phyloP scores from a whole-genome alignment of 2,797 vertebrate species.

The Sorex maritimensis region DNA sequence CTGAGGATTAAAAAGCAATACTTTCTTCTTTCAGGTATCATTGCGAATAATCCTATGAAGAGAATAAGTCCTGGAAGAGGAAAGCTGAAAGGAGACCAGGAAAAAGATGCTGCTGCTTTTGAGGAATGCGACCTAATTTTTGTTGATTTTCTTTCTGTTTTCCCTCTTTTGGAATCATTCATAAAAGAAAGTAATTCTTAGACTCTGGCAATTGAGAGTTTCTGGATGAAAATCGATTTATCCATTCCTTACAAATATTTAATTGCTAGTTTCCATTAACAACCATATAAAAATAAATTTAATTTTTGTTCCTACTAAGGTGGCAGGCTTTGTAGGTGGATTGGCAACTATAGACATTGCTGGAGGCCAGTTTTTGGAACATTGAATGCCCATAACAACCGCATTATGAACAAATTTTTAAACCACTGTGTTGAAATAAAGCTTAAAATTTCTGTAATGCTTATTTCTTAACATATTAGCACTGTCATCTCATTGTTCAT shows the following conservation, averaged over 20 bases:
- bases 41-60: background rate
- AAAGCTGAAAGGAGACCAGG: background rate
- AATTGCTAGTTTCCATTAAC: background rate
- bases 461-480: background rate
- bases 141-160: background rate
- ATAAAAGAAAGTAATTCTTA: background rate
- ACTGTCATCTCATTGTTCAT: too few species aligned
- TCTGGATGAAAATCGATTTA: background rate
- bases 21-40: background rate
- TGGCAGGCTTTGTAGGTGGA: too few species aligned
- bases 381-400: too few species aligned
- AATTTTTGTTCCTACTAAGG: too few species aligned
- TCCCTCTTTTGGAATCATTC: background rate
- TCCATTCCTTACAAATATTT: background rate
- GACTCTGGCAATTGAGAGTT: background rate
- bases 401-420: too few species aligned
- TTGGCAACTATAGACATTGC: too few species aligned
- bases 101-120: background rate
- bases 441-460: too few species aligned
- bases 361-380: too few species aligned
- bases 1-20: slow-evolving; percentile 43
- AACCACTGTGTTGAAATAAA: too few species aligned
- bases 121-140: background rate
- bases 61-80: background rate
- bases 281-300: background rate